Conservation (phyloP, 2,113 vertebrate genomes). For the Tangachromis dhanisi region DNA sequence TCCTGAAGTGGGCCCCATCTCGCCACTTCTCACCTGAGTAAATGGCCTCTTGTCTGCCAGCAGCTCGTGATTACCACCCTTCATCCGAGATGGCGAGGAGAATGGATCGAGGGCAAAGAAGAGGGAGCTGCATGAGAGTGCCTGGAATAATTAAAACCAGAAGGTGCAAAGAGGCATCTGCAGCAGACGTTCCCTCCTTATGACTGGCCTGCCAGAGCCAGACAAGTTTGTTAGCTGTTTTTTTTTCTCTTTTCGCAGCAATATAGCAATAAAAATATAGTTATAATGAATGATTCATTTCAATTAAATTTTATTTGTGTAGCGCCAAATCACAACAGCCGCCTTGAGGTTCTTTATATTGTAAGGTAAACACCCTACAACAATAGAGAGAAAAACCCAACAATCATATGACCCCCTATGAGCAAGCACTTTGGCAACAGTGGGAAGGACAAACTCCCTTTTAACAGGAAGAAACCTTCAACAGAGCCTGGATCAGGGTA, state of each 20-base stretch:
- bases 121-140: not conserved
- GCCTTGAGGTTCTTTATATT: not conserved
- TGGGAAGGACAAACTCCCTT: not conserved
- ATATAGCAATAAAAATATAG: not conserved
- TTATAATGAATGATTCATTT: not conserved
- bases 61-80: slow-evolving; percentile 46
- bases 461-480: not conserved
- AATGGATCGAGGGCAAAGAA: slow-evolving; percentile 9
- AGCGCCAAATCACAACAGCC: not conserved
- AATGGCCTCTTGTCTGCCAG: slow-evolving; percentile 45
- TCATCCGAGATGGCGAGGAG: slow-evolving; percentile 6
- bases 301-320: not conserved
- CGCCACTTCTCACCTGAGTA: slow-evolving; percentile 46
- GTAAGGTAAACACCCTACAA: not conserved
- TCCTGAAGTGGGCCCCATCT: slow-evolving; percentile 38
- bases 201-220: not conserved
- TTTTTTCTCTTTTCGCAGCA: not conserved
- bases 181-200: not conserved
- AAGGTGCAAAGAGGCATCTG: not conserved
- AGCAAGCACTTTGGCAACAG: not conserved
- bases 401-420: not conserved
- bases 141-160: slow-evolving; percentile 15
- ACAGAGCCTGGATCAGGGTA: not conserved
- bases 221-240: not conserved
- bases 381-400: not conserved